These are phyloP conservation scores for Struthidea cinerea DNA, from an alignment of 2,113 vertebrate species.

Conservation along the genomic window DNA sequence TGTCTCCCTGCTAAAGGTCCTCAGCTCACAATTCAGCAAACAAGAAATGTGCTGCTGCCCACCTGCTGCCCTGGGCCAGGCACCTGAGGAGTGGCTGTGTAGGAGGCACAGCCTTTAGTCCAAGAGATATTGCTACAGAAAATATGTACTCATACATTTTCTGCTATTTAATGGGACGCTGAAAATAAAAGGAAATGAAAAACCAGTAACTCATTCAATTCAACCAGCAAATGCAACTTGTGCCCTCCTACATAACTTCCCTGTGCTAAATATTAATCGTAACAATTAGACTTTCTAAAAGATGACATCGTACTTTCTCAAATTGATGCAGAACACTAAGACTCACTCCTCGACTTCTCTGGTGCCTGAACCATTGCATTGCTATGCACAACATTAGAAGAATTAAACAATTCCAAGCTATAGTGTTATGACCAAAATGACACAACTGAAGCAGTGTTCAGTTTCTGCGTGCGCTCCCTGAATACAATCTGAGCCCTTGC, in stretches of 20 bases:
- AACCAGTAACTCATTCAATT: not conserved
- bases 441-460: not conserved
- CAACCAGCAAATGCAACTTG: not conserved
- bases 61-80: not conserved
- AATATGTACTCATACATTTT: not conserved
- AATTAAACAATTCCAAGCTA: constrained; percentile 13
- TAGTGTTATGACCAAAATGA: not conserved
- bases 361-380: not conserved
- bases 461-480: not conserved
- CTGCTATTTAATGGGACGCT: not conserved
- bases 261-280: constrained; percentile 10
- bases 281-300: constrained; percentile 17
- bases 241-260: not conserved
- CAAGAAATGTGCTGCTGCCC: not conserved
- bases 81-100: not conserved
- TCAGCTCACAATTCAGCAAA: not conserved
- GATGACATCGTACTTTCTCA: not conserved
- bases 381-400: not conserved
- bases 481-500: not conserved
- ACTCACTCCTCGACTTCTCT: not conserved
- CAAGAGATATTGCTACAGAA: not conserved
- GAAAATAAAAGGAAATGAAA: constrained; percentile 20
- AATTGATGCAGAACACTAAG: not conserved
- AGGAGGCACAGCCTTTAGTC: not conserved
- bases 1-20: not conserved